Evolutionary conservation across 2,797 vertebrate species (phyloP).

Genomic region (Tympanoctomys barrerae): DNA sequence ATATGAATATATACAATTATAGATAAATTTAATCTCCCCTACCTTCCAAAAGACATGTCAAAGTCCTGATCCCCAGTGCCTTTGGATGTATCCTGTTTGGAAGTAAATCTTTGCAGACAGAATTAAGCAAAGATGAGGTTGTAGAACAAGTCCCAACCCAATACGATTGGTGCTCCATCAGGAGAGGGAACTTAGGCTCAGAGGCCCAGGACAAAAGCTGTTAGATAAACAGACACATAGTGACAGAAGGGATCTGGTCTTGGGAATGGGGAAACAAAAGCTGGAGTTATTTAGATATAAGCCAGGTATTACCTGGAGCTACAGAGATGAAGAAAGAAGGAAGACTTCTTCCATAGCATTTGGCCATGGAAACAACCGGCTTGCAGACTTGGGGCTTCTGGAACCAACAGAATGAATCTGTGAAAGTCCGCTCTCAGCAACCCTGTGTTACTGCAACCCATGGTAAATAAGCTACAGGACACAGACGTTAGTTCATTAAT

Average conservation of each 20-base stretch:
- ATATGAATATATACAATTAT: not conserved
- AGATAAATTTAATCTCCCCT: not conserved
- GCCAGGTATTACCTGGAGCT: not conserved
- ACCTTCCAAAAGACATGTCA: not conserved
- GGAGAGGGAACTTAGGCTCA: not conserved
- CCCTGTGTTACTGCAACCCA: not conserved
- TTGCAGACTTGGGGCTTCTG: not conserved
- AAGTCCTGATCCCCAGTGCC: not conserved
- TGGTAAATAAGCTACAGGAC: not conserved
- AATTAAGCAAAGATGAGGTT: not conserved
- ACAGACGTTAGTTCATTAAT: conserved; percentile 40
- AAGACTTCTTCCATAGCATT: not conserved
- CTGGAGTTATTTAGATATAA: not conserved
- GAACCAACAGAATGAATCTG: not conserved
- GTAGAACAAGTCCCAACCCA: not conserved
- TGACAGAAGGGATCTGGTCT: not conserved
- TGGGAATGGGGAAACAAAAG: not conserved
- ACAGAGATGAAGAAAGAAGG: not conserved
- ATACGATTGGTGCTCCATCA: not conserved
- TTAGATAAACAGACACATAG: not conserved
- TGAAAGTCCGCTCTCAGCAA: not conserved
- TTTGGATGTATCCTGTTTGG: not conserved
- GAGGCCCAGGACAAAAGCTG: not conserved
- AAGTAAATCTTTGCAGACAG: not conserved
- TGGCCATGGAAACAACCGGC: not conserved